A percentile compares a stretch with the other conserved stretches of the same genome.
Conservation (phyloP, 2,888 invertebrate genomes). For the Heteromurus nitidus region DNA sequence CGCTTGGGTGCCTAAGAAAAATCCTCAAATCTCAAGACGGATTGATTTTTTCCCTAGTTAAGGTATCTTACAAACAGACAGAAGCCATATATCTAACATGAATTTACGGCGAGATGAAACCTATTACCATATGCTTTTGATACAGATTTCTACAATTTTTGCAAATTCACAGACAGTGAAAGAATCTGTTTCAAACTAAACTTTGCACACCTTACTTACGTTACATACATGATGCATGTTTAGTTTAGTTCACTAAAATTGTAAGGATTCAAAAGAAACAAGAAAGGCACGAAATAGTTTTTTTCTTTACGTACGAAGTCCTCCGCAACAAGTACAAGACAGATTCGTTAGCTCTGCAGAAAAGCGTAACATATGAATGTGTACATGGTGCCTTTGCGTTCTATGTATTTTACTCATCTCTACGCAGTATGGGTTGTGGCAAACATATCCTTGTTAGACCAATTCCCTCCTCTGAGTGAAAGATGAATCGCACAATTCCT, state of each 20-base stretch:
- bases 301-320: too few relatives aligned
- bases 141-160: slow-evolving; percentile 23
- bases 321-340: too few relatives aligned
- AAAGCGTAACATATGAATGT: neutral
- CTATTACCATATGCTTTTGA: neutral
- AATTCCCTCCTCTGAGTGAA: too few relatives aligned
- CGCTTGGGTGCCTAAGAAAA: slow-evolving; percentile 32
- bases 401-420: neutral
- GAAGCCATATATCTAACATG: neutral
- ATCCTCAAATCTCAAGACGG: slow-evolving; percentile 32
- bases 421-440: too few relatives aligned
- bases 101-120: neutral
- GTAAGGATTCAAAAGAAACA: too few relatives aligned
- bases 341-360: neutral
- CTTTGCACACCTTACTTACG: too few relatives aligned
- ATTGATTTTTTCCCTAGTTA: slow-evolving; percentile 27
- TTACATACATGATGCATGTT: too few relatives aligned
- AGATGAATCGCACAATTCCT: too few relatives aligned
- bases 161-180: slow-evolving; percentile 5
- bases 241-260: too few relatives aligned
- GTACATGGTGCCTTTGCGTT: neutral
- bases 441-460: too few relatives aligned
- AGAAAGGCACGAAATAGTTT: too few relatives aligned
- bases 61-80: neutral
- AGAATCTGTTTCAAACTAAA: neutral